These are phyloP conservation scores for Cryptoprocta ferox DNA, from an alignment of 2,797 vertebrate species.

Conservation along the genomic window DNA sequence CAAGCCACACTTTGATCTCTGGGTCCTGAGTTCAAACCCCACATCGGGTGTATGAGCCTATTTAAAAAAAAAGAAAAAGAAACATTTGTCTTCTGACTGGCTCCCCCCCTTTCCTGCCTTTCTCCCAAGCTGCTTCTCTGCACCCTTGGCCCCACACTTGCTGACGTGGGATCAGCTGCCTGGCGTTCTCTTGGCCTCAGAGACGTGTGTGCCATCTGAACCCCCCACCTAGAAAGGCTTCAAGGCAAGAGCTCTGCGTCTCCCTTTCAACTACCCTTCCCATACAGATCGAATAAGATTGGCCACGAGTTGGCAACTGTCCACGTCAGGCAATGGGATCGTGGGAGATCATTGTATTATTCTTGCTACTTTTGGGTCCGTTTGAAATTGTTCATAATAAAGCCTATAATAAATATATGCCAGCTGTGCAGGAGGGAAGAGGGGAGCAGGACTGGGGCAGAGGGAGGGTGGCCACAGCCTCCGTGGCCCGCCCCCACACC, in stretches of 20 bases:
- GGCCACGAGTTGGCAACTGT: neutral
- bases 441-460: neutral
- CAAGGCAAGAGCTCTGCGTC: neutral
- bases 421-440: neutral
- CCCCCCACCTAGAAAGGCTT: neutral
- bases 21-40: neutral
- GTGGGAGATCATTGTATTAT: neutral
- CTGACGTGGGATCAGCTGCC: neutral
- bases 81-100: neutral
- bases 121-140: neutral
- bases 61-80: neutral
- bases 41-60: neutral
- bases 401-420: neutral
- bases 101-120: neutral
- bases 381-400: conserved; percentile 33
- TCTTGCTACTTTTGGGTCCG: neutral
- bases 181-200: neutral
- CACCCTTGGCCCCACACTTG: neutral
- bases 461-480: neutral
- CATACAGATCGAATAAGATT: neutral
- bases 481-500: accelerated
- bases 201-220: neutral
- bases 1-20: neutral
- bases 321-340: neutral
- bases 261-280: neutral